Evolutionary conservation across 1,140 invertebrate species (phyloP).

Genomic region (Atopsyche davidsoni): DNA sequence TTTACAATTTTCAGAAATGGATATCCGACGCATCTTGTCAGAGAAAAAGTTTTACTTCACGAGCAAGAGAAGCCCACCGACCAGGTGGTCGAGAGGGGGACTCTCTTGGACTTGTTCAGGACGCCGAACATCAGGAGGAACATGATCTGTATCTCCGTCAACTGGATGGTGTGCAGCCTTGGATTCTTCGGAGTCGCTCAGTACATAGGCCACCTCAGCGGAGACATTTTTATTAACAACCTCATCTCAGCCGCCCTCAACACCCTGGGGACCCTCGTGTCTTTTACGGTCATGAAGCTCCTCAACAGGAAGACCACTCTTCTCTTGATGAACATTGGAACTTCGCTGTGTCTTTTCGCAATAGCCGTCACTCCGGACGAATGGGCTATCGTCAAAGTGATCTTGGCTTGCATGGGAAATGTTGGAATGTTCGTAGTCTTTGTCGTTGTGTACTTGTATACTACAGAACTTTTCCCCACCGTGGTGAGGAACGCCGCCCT

Average conservation of each 20-base stretch:
- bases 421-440: constrained; percentile 56
- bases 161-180: constrained; percentile 68
- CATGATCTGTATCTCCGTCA: constrained; percentile 63
- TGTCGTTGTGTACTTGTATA: constrained; percentile 56
- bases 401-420: constrained; percentile 55
- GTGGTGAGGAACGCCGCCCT: constrained; percentile 60
- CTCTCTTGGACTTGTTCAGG: constrained; percentile 61
- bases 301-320: constrained; percentile 61
- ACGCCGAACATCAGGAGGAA: constrained; percentile 68
- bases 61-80: constrained; percentile 33
- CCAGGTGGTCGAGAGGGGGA: constrained; percentile 47
- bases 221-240: constrained; percentile 69
- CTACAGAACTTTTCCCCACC: constrained; percentile 63
- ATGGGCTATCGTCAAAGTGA: constrained; percentile 4
- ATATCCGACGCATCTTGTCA: constrained; percentile 49
- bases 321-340: constrained; percentile 54
- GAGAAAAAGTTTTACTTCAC: constrained; percentile 40
- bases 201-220: constrained; percentile 64
- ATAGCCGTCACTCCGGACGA: constrained; percentile 48
- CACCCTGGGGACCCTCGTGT: constrained; percentile 62
- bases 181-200: constrained; percentile 72
- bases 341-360: constrained; percentile 57
- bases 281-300: constrained; percentile 57
- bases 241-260: constrained; percentile 60
- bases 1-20: constrained; percentile 41